These are phyloP conservation scores for Nomada goodeniana DNA, from an alignment of 2,888 invertebrate species.

Conservation along the genomic window DNA sequence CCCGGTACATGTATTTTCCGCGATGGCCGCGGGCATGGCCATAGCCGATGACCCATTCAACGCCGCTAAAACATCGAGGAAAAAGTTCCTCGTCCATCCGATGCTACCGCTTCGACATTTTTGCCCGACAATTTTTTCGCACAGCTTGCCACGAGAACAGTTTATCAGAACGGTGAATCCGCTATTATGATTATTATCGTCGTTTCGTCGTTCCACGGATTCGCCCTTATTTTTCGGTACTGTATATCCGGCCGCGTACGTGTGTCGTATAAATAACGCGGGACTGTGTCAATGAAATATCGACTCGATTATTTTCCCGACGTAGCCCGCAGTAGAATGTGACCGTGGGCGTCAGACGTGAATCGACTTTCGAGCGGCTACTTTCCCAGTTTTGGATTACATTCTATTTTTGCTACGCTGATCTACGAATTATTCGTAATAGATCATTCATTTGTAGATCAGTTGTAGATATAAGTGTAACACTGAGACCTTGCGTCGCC, in stretches of 20 bases:
- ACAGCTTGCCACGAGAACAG: background rate
- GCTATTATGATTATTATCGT: constrained; percentile 19
- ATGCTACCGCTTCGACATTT: background rate
- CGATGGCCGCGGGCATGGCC: constrained; percentile 41
- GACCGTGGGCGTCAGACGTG: too few species aligned
- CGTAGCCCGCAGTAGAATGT: background rate
- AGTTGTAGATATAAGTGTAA: constrained; percentile 1
- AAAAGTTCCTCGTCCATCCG: constrained; percentile 29
- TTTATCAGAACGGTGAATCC: constrained; percentile 15
- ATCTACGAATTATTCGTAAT: constrained; percentile 17
- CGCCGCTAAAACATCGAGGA: constrained; percentile 28
- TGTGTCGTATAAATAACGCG: background rate
- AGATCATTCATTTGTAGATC: constrained; percentile 27
- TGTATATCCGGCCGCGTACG: background rate
- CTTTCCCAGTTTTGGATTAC: background rate
- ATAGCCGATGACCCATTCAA: constrained; percentile 33
- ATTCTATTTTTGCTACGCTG: constrained; percentile 24
- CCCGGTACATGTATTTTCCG: constrained; percentile 48
- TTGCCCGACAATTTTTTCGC: constrained; percentile 1
- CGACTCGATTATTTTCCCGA: background rate
- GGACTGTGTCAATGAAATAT: background rate
- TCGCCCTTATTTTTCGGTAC: constrained; percentile 4
- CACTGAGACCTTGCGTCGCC: constrained; percentile 38
- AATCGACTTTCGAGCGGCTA: too few species aligned
- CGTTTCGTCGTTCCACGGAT: constrained; percentile 6